Evolutionary conservation across 1,140 invertebrate species (phyloP).

Genomic region (Drosophila orena): DNA sequence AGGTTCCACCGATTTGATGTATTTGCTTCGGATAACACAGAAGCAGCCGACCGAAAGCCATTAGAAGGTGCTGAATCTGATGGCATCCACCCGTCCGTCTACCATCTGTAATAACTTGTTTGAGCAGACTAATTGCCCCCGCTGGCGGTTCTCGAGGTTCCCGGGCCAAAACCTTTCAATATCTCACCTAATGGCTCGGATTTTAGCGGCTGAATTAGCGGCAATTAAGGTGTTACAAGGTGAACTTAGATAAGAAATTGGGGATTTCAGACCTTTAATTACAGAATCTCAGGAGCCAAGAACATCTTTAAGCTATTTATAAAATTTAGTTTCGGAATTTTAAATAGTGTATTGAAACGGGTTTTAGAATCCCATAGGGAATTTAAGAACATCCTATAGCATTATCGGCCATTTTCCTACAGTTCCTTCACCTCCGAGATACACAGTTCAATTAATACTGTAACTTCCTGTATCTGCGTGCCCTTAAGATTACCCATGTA

Average conservation of each 20-base stretch:
- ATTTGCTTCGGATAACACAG: constrained; percentile 17
- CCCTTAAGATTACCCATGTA: constrained; percentile 37
- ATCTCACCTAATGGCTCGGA: constrained; percentile 39
- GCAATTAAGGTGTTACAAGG: constrained; percentile 79
- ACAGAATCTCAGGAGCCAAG: not conserved
- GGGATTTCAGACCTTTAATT: not conserved
- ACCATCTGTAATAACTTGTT: constrained; percentile 41
- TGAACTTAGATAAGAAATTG: constrained; percentile 10
- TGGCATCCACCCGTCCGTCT: constrained; percentile 11
- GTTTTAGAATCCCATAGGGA: not conserved
- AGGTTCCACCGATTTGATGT: constrained; percentile 11
- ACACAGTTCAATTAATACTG: constrained; percentile 43
- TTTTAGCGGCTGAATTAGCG: constrained; percentile 58
- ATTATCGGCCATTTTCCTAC: not conserved
- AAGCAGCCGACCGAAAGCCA: constrained; percentile 25
- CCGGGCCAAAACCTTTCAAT: constrained; percentile 27
- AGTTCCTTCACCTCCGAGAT: constrained; percentile 27
- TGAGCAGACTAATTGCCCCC: constrained; percentile 60
- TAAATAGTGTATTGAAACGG: no score
- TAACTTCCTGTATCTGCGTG: constrained; percentile 43
- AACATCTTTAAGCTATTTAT: not conserved
- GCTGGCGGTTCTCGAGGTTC: constrained; percentile 16
- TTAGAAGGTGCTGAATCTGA: constrained; percentile 60
- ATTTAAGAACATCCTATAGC: constrained; percentile 2
- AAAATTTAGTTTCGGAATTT: not conserved